Evolutionary conservation across 2,113 vertebrate species (phyloP).

Genomic region (Upupa epops): DNA sequence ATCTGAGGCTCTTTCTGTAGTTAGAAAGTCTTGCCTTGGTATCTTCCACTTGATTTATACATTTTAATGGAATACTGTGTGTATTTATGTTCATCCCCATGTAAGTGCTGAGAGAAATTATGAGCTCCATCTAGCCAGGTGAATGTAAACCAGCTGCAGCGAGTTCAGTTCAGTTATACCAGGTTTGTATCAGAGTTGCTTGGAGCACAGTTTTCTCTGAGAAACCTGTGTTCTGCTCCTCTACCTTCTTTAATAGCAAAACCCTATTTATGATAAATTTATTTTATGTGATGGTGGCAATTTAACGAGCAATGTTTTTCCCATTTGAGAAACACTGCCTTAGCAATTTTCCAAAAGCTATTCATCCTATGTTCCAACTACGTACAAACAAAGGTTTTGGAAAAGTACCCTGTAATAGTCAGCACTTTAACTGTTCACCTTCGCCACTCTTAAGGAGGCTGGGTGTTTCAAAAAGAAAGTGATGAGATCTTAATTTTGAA

Average conservation of each 20-base stretch:
- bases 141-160: background rate
- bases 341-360: background rate
- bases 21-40: background rate
- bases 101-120: background rate
- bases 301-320: background rate
- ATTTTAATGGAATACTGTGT: background rate
- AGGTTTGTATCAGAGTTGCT: background rate
- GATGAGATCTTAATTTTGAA: background rate
- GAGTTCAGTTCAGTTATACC: background rate
- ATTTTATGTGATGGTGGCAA: background rate
- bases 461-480: background rate
- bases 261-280: background rate
- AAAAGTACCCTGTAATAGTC: background rate
- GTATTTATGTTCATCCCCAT: background rate
- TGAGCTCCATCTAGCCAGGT: background rate
- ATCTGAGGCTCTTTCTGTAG: too few relatives aligned
- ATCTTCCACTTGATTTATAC: background rate
- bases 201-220: background rate
- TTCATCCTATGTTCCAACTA: background rate
- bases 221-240: background rate
- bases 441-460: background rate
- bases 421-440: background rate
- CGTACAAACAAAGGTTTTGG: background rate
- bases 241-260: background rate
- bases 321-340: background rate